phyloP scores from a whole-genome alignment of 2,797 vertebrate species.

The Centropyge bicolor region DNA sequence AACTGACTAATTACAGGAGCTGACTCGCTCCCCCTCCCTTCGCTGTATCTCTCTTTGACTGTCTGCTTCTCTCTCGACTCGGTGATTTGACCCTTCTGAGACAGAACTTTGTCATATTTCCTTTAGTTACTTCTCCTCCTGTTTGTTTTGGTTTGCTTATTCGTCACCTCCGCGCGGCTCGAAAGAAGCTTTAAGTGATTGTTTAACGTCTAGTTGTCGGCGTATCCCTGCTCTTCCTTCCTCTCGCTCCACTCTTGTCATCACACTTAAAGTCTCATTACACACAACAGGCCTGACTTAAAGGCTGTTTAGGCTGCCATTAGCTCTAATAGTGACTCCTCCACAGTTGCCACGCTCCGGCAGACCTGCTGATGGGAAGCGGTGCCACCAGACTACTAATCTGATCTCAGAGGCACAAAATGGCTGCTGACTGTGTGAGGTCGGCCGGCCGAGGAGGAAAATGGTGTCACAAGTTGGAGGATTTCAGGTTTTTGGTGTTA shows the following conservation, averaged over 20 bases:
- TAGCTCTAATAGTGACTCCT: conserved; percentile 78
- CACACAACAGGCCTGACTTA: conserved; percentile 72
- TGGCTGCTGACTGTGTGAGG: conserved; percentile 59
- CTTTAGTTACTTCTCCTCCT: not conserved
- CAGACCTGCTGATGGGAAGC: conserved; percentile 68
- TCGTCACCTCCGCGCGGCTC: not conserved
- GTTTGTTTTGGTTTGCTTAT: conserved; percentile 35
- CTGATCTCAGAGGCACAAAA: conserved; percentile 75
- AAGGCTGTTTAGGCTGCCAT: conserved; percentile 77
- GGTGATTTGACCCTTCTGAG: conserved; percentile 39
- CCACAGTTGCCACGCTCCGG: conserved; percentile 71
- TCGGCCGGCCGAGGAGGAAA: conserved; percentile 16
- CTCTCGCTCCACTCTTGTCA: conserved; percentile 60
- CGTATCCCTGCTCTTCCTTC: conserved; percentile 41
- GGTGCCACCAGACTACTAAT: conserved; percentile 70
- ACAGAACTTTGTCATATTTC: conserved; percentile 27
- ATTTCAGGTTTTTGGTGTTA: conserved; percentile 6
- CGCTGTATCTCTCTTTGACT: conserved; percentile 54
- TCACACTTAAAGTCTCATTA: conserved; percentile 78
- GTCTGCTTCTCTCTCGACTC: conserved; percentile 47
- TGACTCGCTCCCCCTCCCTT: conserved; percentile 58
- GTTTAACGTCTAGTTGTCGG: conserved; percentile 40
- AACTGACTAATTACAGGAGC: conserved; percentile 96
- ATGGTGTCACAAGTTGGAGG: conserved; percentile 46
- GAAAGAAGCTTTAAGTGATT: conserved; percentile 25